These are phyloP conservation scores for Neodon shergylaensis DNA, from an alignment of 2,113 vertebrate species.

Conservation along the genomic window DNA sequence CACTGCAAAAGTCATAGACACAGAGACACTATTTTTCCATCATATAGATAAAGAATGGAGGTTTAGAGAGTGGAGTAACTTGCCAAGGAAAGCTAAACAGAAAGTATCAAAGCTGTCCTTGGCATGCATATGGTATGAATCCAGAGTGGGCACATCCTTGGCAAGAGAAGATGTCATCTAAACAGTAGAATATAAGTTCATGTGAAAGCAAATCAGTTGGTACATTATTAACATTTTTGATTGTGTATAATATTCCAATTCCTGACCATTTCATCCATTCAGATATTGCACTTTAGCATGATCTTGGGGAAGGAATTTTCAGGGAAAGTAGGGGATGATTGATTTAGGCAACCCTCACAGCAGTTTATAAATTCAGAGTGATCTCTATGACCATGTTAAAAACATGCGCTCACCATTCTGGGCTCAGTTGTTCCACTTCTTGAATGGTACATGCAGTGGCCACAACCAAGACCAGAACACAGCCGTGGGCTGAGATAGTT, in stretches of 20 bases:
- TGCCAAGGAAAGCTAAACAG: not conserved
- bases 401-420: conserved; percentile 43
- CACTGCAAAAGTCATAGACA: not conserved
- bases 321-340: conserved; percentile 24
- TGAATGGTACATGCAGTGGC: conserved; percentile 61
- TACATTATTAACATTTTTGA: not conserved
- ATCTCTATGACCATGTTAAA: conserved; percentile 66
- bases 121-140: not conserved
- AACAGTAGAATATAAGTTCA: not conserved
- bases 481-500: conserved; percentile 48
- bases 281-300: not conserved
- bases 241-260: conserved; percentile 13
- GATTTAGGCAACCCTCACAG: conserved; percentile 44
- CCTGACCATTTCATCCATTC: not conserved
- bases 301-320: not conserved
- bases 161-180: not conserved
- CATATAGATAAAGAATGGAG: not conserved
- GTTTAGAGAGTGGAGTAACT: not conserved
- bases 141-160: not conserved
- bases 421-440: conserved; percentile 64
- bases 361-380: conserved; percentile 63
- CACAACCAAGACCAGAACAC: conserved; percentile 47
- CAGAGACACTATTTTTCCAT: not conserved
- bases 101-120: not conserved
- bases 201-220: not conserved